phyloP scores from a whole-genome alignment of 2,113 vertebrate species.

The Rhineura floridana region DNA sequence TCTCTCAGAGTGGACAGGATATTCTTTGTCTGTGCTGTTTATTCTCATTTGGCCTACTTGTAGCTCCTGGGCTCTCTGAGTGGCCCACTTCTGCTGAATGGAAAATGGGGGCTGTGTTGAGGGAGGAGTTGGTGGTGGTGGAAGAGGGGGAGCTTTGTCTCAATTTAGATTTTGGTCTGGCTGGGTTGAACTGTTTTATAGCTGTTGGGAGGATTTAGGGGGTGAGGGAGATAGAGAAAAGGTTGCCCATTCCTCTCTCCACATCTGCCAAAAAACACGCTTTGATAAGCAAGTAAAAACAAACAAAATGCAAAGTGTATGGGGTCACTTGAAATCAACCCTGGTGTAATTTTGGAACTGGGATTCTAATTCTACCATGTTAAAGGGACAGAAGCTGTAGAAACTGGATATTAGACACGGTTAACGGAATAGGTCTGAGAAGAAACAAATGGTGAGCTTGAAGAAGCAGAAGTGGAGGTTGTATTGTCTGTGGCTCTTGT shows the following conservation, averaged over 20 bases:
- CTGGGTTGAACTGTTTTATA: slow-evolving; percentile 52
- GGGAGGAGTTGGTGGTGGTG: not conserved
- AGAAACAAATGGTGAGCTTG: slow-evolving; percentile 34
- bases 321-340: slow-evolving; percentile 25
- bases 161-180: slow-evolving; percentile 52
- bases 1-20: slow-evolving; percentile 79
- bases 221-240: slow-evolving; percentile 41
- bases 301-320: slow-evolving; percentile 48
- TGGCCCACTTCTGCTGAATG: slow-evolving; percentile 65
- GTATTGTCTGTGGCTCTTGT: slow-evolving; percentile 3
- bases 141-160: slow-evolving; percentile 60
- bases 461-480: slow-evolving; percentile 15
- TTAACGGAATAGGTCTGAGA: slow-evolving; percentile 36
- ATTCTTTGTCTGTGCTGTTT: slow-evolving; percentile 81
- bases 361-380: not conserved
- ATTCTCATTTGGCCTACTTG: slow-evolving; percentile 76
- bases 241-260: not conserved
- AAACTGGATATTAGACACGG: slow-evolving; percentile 41
- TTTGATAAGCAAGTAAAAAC: slow-evolving; percentile 24
- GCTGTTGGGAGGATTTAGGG: slow-evolving; percentile 37
- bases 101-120: slow-evolving; percentile 48
- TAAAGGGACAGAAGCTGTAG: slow-evolving; percentile 26
- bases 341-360: slow-evolving; percentile 37
- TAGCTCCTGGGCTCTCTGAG: slow-evolving; percentile 39
- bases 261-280: slow-evolving; percentile 44